Evolutionary conservation across 2,888 invertebrate genomes (phyloP).

Genomic region (Cryptophagus acutangulus): DNA sequence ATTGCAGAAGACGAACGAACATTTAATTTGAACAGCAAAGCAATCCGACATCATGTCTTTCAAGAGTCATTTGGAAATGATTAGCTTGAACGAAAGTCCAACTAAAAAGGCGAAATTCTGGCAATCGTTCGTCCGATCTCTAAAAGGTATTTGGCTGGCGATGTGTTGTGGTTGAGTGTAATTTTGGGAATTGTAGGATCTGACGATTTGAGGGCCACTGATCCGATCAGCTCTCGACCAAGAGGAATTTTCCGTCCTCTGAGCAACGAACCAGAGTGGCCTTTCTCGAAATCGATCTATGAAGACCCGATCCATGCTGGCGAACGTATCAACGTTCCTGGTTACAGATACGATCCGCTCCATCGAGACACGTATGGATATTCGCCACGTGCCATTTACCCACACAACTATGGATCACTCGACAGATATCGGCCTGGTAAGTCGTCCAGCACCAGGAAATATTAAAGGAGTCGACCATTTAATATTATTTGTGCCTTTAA

Average conservation of each 20-base stretch:
- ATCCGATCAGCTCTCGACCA: constrained; percentile 59
- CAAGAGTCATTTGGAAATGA: constrained; percentile 89
- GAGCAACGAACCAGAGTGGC: constrained; percentile 77
- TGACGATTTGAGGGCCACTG: constrained; percentile 86
- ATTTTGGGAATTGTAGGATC: no score
- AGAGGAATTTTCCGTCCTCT: constrained; percentile 58
- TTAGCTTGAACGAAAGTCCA: constrained; percentile 86
- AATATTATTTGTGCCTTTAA: constrained; percentile 27
- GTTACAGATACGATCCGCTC: constrained; percentile 86
- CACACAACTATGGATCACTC: constrained; percentile 74
- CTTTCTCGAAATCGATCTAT: constrained; percentile 79
- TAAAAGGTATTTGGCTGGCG: constrained; percentile 82
- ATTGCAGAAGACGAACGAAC: constrained; percentile 71
- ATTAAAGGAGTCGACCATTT: constrained; percentile 17
- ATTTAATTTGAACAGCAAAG: background rate
- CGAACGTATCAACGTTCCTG: constrained; percentile 80
- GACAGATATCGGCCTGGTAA: constrained; percentile 82
- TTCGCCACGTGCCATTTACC: constrained; percentile 81
- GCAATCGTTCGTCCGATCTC: constrained; percentile 89
- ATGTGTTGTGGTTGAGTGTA: no score
- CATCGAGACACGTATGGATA: constrained; percentile 88
- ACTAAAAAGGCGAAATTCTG: constrained; percentile 91
- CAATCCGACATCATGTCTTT: constrained; percentile 66
- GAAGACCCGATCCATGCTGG: constrained; percentile 76
- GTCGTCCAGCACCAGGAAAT: constrained; percentile 46